Evolutionary conservation across 2,113 vertebrate genomes (phyloP).

Genomic region (Campylomormyrus numenius): DNA sequence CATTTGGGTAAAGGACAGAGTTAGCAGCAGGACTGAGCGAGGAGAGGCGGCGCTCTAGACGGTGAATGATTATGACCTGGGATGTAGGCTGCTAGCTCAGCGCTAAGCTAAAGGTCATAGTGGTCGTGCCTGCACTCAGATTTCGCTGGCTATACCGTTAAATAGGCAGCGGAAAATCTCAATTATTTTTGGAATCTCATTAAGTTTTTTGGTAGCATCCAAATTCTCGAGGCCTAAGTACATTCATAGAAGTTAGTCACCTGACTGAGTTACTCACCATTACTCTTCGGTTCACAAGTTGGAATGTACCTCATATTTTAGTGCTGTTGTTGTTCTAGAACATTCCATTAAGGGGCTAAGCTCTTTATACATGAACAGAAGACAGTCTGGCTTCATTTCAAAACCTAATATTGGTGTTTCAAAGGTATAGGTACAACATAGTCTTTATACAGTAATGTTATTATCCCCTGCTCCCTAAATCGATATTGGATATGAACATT

Average conservation of each 20-base stretch:
- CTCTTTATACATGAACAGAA: not conserved
- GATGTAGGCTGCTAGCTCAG: not conserved
- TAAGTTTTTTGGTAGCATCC: not conserved
- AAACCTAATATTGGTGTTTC: slow-evolving; percentile 18
- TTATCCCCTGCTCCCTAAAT: slow-evolving; percentile 5
- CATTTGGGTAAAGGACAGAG: slow-evolving; percentile 6
- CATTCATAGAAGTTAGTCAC: not conserved
- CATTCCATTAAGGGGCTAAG: not conserved
- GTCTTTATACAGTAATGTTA: not conserved
- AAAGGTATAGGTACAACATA: not conserved
- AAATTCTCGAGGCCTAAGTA: not conserved
- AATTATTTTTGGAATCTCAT: not conserved
- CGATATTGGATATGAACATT: slow-evolving; percentile 4
- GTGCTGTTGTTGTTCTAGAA: not conserved
- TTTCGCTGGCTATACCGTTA: not conserved
- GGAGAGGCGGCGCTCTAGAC: not conserved
- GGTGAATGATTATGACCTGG: not conserved
- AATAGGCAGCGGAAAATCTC: not conserved
- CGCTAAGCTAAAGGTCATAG: not conserved
- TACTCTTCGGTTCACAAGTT: not conserved
- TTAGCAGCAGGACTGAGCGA: not conserved
- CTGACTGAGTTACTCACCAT: too few relatives aligned
- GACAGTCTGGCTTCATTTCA: not conserved
- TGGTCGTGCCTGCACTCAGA: not conserved
- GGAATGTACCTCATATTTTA: not conserved